Evolutionary conservation across 2,888 invertebrate species (phyloP).

Genomic region (Ariolimax columbianus): DNA sequence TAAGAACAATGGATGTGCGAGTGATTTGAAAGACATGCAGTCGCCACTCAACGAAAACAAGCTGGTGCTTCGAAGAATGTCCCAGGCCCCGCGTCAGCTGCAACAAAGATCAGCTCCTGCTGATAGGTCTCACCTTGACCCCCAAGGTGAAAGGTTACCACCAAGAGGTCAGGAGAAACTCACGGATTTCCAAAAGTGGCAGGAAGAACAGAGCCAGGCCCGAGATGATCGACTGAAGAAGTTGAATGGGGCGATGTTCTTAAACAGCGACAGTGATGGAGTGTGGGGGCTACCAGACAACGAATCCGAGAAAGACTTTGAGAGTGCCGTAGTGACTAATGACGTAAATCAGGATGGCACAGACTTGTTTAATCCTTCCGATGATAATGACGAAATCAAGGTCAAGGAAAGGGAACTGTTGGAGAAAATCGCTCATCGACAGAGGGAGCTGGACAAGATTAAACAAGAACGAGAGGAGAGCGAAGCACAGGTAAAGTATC

Average conservation of each 20-base stretch:
- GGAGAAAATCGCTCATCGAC: conserved; percentile 5
- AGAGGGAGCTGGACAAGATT: conserved; percentile 31
- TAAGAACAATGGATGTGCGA: conserved; percentile 3
- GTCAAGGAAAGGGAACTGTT: conserved; percentile 23
- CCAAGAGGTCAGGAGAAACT: conserved; percentile 42
- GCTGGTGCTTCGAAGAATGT: neutral
- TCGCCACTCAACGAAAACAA: conserved; percentile 3
- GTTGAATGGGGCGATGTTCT: neutral
- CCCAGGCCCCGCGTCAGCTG: neutral
- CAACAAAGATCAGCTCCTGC: too few species aligned
- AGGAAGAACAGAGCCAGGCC: conserved; percentile 66
- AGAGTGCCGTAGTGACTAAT: conserved; percentile 40
- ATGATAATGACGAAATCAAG: conserved; percentile 23
- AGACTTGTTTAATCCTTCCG: neutral
- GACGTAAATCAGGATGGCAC: conserved; percentile 46
- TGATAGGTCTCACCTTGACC: neutral
- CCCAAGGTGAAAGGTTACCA: neutral
- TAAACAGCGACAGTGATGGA: conserved; percentile 15
- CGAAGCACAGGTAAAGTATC: conserved; percentile 40
- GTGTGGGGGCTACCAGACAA: conserved; percentile 50
- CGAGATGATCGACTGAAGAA: conserved; percentile 62
- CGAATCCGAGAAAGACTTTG: neutral
- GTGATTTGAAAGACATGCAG: neutral
- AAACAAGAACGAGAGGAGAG: conserved; percentile 15
- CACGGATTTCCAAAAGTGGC: conserved; percentile 73